Conservation (phyloP, 2,797 vertebrate genomes). For the Neosalanx taihuensis region DNA sequence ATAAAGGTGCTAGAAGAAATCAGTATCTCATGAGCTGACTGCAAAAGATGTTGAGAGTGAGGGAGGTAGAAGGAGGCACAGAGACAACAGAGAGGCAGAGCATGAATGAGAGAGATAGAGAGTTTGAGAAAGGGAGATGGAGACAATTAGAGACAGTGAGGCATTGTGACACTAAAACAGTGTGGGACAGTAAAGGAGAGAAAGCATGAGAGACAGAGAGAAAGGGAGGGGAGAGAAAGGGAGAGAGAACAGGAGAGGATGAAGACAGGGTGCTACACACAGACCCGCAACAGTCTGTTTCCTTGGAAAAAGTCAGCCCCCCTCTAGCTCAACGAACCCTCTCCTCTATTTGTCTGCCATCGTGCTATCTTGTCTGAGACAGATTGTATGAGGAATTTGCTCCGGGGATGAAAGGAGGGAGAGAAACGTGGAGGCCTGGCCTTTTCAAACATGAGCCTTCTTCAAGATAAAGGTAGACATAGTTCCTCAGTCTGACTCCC, state of each 20-base stretch:
- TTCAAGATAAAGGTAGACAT: constrained; percentile 17
- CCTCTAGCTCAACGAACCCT: constrained; percentile 19
- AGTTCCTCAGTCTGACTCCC: background rate
- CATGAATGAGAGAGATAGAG: too few relatives aligned
- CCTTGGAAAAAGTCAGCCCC: constrained; percentile 30
- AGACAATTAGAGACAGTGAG: too few relatives aligned
- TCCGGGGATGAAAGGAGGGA: constrained; percentile 9
- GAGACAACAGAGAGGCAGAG: too few relatives aligned
- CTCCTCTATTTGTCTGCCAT: constrained; percentile 1
- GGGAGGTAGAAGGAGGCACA: background rate
- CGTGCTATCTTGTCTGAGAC: constrained; percentile 23
- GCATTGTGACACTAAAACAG: too few relatives aligned
- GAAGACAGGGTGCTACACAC: constrained; percentile 33
- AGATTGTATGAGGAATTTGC: constrained; percentile 29
- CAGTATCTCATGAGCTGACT: constrained; percentile 27
- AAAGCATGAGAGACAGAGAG: background rate
- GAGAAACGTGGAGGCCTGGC: constrained; percentile 14
- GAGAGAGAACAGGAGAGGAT: background rate
- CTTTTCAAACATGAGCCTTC: constrained; percentile 25
- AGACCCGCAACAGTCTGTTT: constrained; percentile 38
- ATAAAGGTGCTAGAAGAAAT: constrained; percentile 53
- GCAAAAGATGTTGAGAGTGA: background rate
- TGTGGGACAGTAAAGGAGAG: too few relatives aligned
- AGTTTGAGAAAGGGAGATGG: too few relatives aligned
- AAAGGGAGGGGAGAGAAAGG: background rate